Conservation (phyloP, 2,888 invertebrate species). For the Spatulosminthurus flaviceps region DNA sequence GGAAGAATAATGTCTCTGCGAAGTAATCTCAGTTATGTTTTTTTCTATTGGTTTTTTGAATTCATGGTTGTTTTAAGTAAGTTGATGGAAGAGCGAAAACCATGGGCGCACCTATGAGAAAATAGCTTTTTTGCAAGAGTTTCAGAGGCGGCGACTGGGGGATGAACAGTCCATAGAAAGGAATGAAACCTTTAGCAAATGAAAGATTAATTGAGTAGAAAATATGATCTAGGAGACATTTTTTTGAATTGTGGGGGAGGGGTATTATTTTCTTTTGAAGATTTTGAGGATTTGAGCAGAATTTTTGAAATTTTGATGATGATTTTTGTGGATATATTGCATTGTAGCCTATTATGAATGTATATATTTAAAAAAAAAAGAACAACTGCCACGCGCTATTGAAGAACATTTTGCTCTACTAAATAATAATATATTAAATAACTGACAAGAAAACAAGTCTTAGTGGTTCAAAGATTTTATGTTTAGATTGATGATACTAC, state of each 20-base stretch:
- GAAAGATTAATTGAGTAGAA: neutral
- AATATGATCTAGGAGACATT: too few species aligned
- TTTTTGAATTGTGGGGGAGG: too few species aligned
- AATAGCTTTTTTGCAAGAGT: too few species aligned
- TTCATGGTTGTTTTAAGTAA: too few species aligned
- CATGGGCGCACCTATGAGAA: too few species aligned
- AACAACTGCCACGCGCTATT: conserved; percentile 8
- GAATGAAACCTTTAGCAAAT: neutral
- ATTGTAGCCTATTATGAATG: neutral
- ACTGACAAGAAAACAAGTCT: conserved; percentile 8
- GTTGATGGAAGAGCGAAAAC: too few species aligned
- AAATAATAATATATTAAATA: conserved; percentile 7
- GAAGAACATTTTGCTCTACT: conserved; percentile 18
- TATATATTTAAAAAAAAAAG: neutral
- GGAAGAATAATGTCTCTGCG: too few species aligned
- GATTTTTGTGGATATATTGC: neutral
- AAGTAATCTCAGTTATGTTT: too few species aligned
- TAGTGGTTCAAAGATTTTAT: conserved; percentile 18
- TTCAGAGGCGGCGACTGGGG: too few species aligned
- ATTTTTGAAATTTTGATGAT: conserved; percentile 7
- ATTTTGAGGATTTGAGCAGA: conserved; percentile 1
- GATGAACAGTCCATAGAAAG: too few species aligned
- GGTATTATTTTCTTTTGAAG: neutral
- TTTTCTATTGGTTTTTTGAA: too few species aligned
- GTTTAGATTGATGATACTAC: conserved; percentile 1